Conservation (phyloP, 2,888 invertebrate genomes). For the Eubasilissa splendida region DNA sequence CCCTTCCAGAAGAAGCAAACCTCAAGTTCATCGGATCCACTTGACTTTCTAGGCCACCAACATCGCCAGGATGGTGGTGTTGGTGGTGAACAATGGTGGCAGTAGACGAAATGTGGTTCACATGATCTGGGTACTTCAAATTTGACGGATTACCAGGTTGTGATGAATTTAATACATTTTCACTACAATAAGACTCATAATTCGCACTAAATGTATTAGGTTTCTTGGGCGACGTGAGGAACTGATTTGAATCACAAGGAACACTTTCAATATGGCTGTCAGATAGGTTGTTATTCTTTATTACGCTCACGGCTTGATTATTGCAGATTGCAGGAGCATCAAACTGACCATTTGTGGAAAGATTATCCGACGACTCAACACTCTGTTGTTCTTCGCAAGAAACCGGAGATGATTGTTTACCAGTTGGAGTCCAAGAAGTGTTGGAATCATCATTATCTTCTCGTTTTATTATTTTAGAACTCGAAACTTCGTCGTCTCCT, state of each 20-base stretch:
- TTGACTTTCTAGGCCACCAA: background rate
- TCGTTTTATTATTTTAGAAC: constrained; percentile 73
- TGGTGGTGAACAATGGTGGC: no score
- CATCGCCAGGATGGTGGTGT: background rate
- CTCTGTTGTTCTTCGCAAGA: constrained; percentile 46
- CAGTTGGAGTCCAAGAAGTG: constrained; percentile 61
- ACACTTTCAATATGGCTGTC: constrained; percentile 40
- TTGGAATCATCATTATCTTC: constrained; percentile 67
- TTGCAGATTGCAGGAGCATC: background rate
- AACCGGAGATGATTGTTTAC: constrained; percentile 56
- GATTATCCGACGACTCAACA: constrained; percentile 42
- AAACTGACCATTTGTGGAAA: background rate
- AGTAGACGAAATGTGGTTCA: no score
- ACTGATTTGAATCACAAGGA: constrained; percentile 36
- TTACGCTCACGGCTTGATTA: constrained; percentile 56
- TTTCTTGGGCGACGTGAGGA: constrained; percentile 44
- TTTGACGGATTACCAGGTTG: background rate
- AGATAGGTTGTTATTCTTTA: constrained; percentile 51
- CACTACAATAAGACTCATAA: constrained; percentile 37
- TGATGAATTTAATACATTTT: constrained; percentile 39
- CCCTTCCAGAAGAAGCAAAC: constrained; percentile 19
- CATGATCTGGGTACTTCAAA: constrained; percentile 13
- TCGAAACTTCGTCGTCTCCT: constrained; percentile 68
- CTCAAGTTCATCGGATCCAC: constrained; percentile 1
- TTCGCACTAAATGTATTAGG: constrained; percentile 43